Evolutionary conservation across 1,140 invertebrate species (phyloP).

Genomic region (Trichonephila inaurata): DNA sequence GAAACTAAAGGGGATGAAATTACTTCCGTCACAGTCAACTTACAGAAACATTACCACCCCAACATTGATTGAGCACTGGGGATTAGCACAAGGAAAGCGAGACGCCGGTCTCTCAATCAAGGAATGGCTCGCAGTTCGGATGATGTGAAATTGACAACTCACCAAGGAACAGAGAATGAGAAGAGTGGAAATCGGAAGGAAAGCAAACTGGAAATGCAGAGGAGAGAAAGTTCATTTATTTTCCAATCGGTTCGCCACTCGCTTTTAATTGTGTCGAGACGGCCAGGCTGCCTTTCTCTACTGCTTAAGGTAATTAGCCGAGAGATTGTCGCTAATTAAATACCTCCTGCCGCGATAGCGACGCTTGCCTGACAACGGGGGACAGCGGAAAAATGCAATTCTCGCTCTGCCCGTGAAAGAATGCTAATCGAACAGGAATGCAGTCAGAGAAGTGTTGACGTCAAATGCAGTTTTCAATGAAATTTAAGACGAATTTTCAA

Average conservation of each 20-base stretch:
- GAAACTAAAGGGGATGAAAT: not conserved
- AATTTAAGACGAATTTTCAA: not conserved
- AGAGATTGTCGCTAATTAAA: slow-evolving; percentile 75
- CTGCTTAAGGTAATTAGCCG: slow-evolving; percentile 74
- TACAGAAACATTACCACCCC: slow-evolving; percentile 18
- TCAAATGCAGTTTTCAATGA: no score
- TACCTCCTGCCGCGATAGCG: slow-evolving; percentile 55
- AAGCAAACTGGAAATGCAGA: slow-evolving; percentile 48
- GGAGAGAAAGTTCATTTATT: slow-evolving; percentile 64
- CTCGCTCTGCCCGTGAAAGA: not conserved
- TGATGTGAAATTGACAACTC: slow-evolving; percentile 58
- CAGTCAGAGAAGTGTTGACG: no score
- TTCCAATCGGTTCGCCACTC: slow-evolving; percentile 68
- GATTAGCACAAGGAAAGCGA: not conserved
- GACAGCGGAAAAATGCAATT: slow-evolving; percentile 38
- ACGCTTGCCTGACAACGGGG: slow-evolving; percentile 46
- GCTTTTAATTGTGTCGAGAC: slow-evolving; percentile 64
- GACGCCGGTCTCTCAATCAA: slow-evolving; percentile 9
- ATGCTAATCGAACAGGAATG: not conserved
- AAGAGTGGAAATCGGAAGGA: not conserved
- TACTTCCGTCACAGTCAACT: slow-evolving; percentile 1
- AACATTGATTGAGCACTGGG: slow-evolving; percentile 24
- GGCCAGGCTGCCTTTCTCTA: slow-evolving; percentile 61
- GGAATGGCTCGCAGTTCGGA: not conserved
- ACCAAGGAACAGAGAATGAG: slow-evolving; percentile 36